A percentile compares a stretch with the other conserved stretches of the same genome.
These are phyloP conservation scores for Electrona antarctica DNA, from an alignment of 2,113 vertebrate species.

Conservation along the genomic window DNA sequence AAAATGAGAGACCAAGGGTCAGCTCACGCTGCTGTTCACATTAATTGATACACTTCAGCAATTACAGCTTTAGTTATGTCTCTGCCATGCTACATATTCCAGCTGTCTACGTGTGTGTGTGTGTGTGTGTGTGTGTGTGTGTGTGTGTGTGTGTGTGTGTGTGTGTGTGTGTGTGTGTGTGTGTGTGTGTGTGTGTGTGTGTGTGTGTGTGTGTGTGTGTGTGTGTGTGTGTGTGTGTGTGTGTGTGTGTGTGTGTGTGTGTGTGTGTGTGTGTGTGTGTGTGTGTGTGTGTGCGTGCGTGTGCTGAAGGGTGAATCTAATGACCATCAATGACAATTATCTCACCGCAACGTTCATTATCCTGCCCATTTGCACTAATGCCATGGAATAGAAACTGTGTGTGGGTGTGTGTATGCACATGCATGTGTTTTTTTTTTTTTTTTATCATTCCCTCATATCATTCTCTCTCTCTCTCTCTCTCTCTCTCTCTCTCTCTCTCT, in stretches of 20 bases:
- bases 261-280: conserved; percentile 7
- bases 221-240: conserved; percentile 7
- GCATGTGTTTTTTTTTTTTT: neutral
- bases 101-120: conserved; percentile 35
- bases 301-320: conserved; percentile 67
- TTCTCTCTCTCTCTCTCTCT: conserved; percentile 3
- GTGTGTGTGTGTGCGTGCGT: conserved; percentile 1
- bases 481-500: conserved; percentile 17
- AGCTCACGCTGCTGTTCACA: conserved; percentile 68
- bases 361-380: conserved; percentile 63
- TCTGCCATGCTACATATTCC: conserved; percentile 67
- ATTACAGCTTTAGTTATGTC: conserved; percentile 76
- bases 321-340: conserved; percentile 78
- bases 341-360: conserved; percentile 64
- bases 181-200: neutral
- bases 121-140: conserved; percentile 4
- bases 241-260: conserved; percentile 12
- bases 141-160: conserved; percentile 17
- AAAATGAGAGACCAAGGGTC: conserved; percentile 64
- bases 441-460: neutral
- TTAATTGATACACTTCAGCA: conserved; percentile 76
- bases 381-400: conserved; percentile 55
- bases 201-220: conserved; percentile 17
- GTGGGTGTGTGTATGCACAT: conserved; percentile 53
- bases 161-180: conserved; percentile 12